Evolutionary conservation across 2,113 vertebrate genomes (phyloP).

Genomic region (Chaetorhynchus papuensis): DNA sequence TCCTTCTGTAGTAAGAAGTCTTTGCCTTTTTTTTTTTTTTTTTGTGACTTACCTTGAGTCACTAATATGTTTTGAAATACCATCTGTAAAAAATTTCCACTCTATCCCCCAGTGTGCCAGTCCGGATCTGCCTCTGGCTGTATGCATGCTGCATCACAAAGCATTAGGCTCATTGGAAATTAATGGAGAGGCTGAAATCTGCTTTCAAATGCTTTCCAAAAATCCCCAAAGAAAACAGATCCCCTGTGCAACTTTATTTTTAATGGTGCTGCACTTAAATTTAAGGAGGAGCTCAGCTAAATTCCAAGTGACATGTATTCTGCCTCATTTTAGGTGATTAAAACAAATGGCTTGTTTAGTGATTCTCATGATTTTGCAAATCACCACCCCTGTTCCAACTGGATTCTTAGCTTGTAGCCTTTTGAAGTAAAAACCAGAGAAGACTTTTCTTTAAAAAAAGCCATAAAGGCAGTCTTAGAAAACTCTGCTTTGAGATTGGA

Average conservation of each 20-base stretch:
- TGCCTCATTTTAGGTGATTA: background rate
- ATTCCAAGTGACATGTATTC: background rate
- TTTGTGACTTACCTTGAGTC: conserved; percentile 14
- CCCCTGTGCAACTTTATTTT: background rate
- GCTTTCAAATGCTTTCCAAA: conserved; percentile 22
- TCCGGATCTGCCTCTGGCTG: conserved; percentile 30
- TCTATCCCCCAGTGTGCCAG: conserved; percentile 29
- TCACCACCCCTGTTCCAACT: background rate
- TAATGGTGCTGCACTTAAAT: background rate
- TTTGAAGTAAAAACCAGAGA: background rate
- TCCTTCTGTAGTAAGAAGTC: background rate
- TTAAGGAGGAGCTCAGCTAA: background rate
- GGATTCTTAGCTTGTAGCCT: background rate
- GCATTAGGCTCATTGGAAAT: conserved; percentile 50
- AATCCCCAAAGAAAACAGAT: conserved; percentile 12
- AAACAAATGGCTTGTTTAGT: background rate
- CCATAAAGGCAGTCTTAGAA: background rate
- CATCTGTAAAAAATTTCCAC: conserved; percentile 55
- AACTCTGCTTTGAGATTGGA: background rate
- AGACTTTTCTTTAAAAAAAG: background rate
- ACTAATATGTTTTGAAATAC: conserved; percentile 42
- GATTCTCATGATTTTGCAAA: background rate
- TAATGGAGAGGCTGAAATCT: conserved; percentile 35
- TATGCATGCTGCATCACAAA: conserved; percentile 45
- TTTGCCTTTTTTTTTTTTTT: background rate